Percentiles rank a stretch among this genome's conserved stretches.
Evolutionary conservation across 2,888 invertebrate species (phyloP).

Genomic region (Taphrorychus bicolor): DNA sequence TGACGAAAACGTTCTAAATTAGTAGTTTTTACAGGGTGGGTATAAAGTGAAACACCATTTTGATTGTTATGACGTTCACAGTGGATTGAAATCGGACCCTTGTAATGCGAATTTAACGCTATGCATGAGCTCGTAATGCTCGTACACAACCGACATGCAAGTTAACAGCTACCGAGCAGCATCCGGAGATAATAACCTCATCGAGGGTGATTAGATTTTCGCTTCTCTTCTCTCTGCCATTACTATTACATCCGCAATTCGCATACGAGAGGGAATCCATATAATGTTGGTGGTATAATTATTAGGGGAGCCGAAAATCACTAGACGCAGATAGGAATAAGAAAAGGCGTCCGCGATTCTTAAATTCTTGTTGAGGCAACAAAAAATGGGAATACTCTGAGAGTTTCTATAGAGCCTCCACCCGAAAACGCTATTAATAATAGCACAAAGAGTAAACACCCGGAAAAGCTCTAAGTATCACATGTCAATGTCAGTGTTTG

Average conservation of each 20-base stretch:
- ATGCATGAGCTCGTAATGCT: too few relatives aligned
- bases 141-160: too few relatives aligned
- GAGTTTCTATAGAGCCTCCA: too few relatives aligned
- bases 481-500: not conserved
- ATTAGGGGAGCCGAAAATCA: not conserved
- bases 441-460: too few relatives aligned
- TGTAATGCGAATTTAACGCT: too few relatives aligned
- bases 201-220: constrained; percentile 1
- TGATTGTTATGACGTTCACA: too few relatives aligned
- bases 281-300: not conserved
- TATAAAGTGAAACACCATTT: too few relatives aligned
- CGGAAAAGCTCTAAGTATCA: not conserved
- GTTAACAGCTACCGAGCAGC: not conserved
- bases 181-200: not conserved
- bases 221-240: too few relatives aligned
- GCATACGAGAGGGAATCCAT: not conserved
- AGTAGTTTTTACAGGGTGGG: too few relatives aligned
- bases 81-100: too few relatives aligned
- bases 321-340: not conserved
- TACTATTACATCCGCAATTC: not conserved
- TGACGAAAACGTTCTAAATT: too few relatives aligned
- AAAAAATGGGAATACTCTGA: not conserved
- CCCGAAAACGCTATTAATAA: too few relatives aligned
- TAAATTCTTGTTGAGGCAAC: not conserved
- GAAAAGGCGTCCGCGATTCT: not conserved